Evolutionary conservation across 2,888 invertebrate genomes (phyloP), one percentile per base, ranked within the genome.

Genomic region (Chaetoderma sp.): DNA sequence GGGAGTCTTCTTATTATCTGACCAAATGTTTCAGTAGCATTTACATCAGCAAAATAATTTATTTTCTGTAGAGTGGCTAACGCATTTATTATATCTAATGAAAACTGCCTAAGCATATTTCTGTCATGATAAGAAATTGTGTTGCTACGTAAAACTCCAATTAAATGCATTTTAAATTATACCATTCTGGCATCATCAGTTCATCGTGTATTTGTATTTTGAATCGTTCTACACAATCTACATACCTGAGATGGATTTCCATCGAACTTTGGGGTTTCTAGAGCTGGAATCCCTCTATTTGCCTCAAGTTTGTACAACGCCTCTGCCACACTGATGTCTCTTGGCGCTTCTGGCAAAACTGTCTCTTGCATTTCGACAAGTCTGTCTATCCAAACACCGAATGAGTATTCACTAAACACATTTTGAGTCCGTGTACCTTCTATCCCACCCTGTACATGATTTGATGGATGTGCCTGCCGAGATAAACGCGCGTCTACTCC

Each of bases 121-220:
- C 58, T 21, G 21, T 63, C 63, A 27, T 47, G 36, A 2, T 16
- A 2, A 6, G n/a, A 2, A 1, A 63, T 32, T 57, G 33, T 47
- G 5, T 16, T 6, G n/a, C n/a, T n/a, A n/a, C n/a, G n/a, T n/a
- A n/a, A 42, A 16, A 50, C 58, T 18, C 63, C 63, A 1, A 27
- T 25, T 25, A 55, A 1, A 27, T 27, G 47, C 49, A 49, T 58
- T 5, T 30, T 44, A 13, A 63, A 27, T 13, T 63, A 58, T 0
- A 39, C 28, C 63, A 63, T 63, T 18, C 63, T 42, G 28, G 39
- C 27, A 5, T 58, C 57, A 58, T 63, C 63, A 30, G 30, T 36
- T 63, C 58, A 21, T 57, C 36, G 42, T 63, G 63, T 27, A 63
- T 63, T n/a, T 63, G 63, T 21, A 63, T 47, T 39, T 57, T 63